Evolutionary conservation across 2,888 invertebrate species (phyloP), one percentile per base, ranked within the genome.

Genomic region (Candidula unifasciata): DNA sequence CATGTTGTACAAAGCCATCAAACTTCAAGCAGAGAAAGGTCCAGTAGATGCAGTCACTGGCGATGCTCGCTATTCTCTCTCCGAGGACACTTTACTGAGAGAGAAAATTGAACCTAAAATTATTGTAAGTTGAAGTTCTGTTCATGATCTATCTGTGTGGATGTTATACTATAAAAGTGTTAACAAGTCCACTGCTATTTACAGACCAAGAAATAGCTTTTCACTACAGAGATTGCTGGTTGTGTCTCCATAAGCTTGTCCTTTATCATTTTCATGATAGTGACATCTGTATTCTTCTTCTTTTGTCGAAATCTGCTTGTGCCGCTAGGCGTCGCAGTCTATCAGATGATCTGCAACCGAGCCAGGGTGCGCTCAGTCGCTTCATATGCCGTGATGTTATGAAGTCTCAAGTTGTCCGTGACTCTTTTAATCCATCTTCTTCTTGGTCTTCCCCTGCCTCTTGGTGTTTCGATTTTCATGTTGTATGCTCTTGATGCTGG

Each of bases 21-120:
- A 99, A 94, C 98, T 99, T 92, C 99, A 99, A 95, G 98, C 99
- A 88, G 99, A 99, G 95, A 99, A 99, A 94, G 99, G 99, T 80
- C 99, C 99, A 79, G 99, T 99, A 82, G 99, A 99, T 95, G 97
- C 97, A 77, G 96, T 99, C 91, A 98, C 98, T 79, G 97, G 98
- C 76, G 99, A 99, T 94, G 99, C 99, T 82, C 96, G 99, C 88
- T 99, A 99, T 94, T 99, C 99, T 5, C 95, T 99, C 57, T 98
- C 98, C 91, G 99, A 99, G 94, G 99, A 99, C 94, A 99, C 99
- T 94, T 96, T 99, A 83, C 98, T 99, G 93, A 96, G 99, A 93
- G 98, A 99, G 95, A 97, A 98, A 89, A 98, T 99, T 93, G 99
- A 99, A 94, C 98, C 91, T 13, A 90, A 90, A 86, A 88, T 90